Evolutionary conservation across 2,113 vertebrate species (phyloP), one percentile per base, ranked within the genome.

Genomic region (Brachypodius melanocephalos): DNA sequence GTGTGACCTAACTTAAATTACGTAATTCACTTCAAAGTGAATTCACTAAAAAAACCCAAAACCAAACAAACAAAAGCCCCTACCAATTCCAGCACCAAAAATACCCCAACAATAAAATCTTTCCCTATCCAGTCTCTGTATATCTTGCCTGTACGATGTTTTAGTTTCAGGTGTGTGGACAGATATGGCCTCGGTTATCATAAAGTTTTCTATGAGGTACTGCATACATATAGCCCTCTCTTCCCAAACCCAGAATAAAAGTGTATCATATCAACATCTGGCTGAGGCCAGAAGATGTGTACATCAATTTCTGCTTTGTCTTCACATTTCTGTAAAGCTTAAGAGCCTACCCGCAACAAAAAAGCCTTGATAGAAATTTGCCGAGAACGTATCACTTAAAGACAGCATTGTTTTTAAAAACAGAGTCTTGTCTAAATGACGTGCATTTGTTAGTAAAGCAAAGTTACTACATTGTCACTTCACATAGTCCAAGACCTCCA

Each of bases 211-310:
- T 52, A 11, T 29, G 42, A 42, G 28, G 22, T 19, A 25, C 8
- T 40, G 18, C 21, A 63, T 46, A 66, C 5, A 63, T 14, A 42
- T 7, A 34, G 5, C 1, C 4, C 2, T 1, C 2, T 24, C 8
- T 7, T 10, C 29, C 13, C 16, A 55, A 61, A 36, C 66, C 18
- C 66, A 78, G n/a, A 82, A 32, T n/a, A 48, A 62, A 74, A 84
- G 3, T 38, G 7, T 28, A 26, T 34, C 14, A 3, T 28, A 46
- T 17, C 62, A 59, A 88, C 51, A 51, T 17, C 34, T 36, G 55
- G 12, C 24, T 38, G 19, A 75, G 14, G 15, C 7, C 43, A 77
- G 25, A 48, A 42, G 26, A 55, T 25, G 3, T 36, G 34, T 17
- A 32, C 9, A 57, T 28, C 10, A 28, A 6, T 59, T 61, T 68